Base-by-base conservation (phyloP, 2,797 vertebrate genomes). In the Ptychobarbus kaznakovi region DNA sequence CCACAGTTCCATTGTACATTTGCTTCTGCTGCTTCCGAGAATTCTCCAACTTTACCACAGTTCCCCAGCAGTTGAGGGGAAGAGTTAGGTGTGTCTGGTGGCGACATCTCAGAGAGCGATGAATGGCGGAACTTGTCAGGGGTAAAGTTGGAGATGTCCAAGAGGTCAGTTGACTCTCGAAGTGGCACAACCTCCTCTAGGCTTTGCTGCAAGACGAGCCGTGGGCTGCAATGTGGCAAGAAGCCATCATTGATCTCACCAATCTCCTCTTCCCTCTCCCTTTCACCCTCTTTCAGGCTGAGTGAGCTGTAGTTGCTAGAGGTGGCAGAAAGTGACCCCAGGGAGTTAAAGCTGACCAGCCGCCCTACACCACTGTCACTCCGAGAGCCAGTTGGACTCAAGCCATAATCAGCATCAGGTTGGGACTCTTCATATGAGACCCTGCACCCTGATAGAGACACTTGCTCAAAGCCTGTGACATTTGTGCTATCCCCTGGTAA, bases 121-220 rank as follows among this genome's bases (percentile, higher is more conserved):
- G 97, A 98, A 93, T 99, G 97, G 90, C 98, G 97, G 94, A 99
- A 99, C 92, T 99, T 99, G 94, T 99, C 98, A 69, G 98, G 98
- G 74, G 98, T 99, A 92, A 99, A 99, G 95, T 99, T 99, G 80
- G 98, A 99, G 92, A 99, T 99, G 92, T 99, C 98, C 91, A 99
- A 95, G 91, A 99, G 97, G 94, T 99, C 98, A 58, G 96, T 97
- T 88, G 98, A 99, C 94, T 99, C 98, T 92, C 99, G 97, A 90
- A 99, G 89, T 65, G 98, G 98, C 75, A 96, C 96, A 90, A 99
- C 97, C 94, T 98, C 97, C 80, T 99, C 97, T 92, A 97, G 96
- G 94, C 97, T 99, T 92, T 99, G 98, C 93, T 99, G 98, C 93
- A 99, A 97, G 94, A 99, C 96, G 89, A 99, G 96, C 93, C 97